These are phyloP conservation scores for Gymnorhina tibicen DNA, from an alignment of 2,113 vertebrate species.

Conservation along the genomic window DNA sequence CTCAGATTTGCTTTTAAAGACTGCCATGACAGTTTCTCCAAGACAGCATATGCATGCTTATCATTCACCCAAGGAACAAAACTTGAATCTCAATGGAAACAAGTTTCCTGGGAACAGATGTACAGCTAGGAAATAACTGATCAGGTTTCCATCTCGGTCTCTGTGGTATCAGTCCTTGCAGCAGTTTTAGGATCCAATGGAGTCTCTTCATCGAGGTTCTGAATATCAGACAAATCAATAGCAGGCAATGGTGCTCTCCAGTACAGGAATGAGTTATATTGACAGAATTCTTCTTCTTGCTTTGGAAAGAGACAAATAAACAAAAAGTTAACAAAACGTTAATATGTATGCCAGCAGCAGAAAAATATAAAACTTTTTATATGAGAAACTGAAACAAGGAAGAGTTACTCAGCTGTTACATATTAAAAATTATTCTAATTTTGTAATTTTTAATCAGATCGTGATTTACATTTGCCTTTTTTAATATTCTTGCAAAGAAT, in stretches of 20 bases:
- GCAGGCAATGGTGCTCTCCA: conserved; percentile 88
- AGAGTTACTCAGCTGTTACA: not conserved
- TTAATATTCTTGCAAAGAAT: not conserved
- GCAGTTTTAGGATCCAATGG: not conserved
- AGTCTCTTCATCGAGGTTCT: conserved; percentile 51
- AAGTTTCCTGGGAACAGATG: not conserved
- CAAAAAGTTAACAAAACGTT: not conserved
- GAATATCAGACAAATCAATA: conserved; percentile 82
- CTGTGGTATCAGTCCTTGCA: conserved; percentile 47
- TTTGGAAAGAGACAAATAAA: conserved; percentile 36
- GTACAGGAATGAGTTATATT: conserved; percentile 89
- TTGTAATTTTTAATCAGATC: not conserved
- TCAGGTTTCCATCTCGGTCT: conserved; percentile 90
- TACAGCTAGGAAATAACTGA: not conserved
- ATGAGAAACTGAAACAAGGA: not conserved
- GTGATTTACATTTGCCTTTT: not conserved
- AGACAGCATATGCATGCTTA: not conserved
- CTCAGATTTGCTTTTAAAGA: conserved; percentile 26
- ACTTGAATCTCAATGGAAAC: not conserved
- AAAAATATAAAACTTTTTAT: not conserved
- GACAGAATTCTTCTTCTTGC: conserved; percentile 75
- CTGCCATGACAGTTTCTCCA: not conserved
- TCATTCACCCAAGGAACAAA: not conserved
- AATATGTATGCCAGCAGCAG: not conserved
- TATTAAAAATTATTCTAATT: not conserved